Evolutionary conservation across 2,888 invertebrate species (phyloP).

Genomic region (Drosophila glabriapex): DNA sequence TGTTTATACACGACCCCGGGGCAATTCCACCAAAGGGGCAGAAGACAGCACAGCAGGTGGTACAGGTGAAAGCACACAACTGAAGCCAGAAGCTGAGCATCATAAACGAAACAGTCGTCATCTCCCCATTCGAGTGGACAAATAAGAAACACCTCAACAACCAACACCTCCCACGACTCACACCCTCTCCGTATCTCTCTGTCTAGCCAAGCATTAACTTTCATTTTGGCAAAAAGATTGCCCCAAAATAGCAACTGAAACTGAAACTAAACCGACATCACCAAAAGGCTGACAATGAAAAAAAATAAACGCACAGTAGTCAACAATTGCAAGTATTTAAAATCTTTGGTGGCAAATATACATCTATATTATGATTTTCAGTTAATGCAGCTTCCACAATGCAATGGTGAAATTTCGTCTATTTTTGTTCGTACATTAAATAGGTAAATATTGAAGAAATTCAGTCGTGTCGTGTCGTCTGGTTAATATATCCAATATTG

Average conservation of each 20-base stretch:
- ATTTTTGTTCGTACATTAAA: background rate
- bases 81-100: constrained; percentile 35
- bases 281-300: constrained; percentile 4
- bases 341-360: too few species aligned
- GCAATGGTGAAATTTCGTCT: too few species aligned
- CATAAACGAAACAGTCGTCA: constrained; percentile 19
- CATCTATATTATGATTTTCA: background rate
- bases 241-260: background rate
- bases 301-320: background rate
- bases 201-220: constrained; percentile 18
- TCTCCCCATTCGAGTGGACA: background rate
- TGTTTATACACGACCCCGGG: constrained; percentile 34
- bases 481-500: background rate
- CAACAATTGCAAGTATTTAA: background rate
- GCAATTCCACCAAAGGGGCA: constrained; percentile 14
- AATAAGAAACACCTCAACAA: constrained; percentile 3
- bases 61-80: constrained; percentile 20
- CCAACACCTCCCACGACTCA: background rate
- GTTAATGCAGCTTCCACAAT: background rate
- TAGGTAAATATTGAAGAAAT: background rate
- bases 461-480: background rate
- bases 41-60: constrained; percentile 1
- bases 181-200: background rate
- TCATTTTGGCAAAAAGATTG: constrained; percentile 14
- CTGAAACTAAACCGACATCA: constrained; percentile 2